phyloP scores from a whole-genome alignment of 2,888 invertebrate species.

The Drosophila atripex region DNA sequence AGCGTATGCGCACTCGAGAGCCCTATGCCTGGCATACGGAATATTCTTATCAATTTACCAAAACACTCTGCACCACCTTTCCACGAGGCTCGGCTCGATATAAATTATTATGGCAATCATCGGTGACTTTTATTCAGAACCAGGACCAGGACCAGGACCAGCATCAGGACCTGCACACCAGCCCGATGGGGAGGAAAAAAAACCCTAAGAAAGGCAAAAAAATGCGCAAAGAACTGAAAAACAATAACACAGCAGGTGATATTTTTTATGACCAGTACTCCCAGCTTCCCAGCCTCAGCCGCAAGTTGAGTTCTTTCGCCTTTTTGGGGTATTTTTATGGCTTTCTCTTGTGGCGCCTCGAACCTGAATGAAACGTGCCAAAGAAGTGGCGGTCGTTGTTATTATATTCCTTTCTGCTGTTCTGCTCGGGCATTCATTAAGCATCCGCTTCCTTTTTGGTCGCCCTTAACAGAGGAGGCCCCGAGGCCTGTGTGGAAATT shows the following conservation, averaged over 20 bases:
- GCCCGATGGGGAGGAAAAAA: conserved; percentile 20
- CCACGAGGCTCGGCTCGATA: conserved; percentile 43
- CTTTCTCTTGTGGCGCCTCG: conserved; percentile 37
- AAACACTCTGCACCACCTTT: conserved; percentile 26
- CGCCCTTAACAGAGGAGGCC: conserved; percentile 16
- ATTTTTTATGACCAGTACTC: conserved; percentile 64
- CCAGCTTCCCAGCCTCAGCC: conserved; percentile 6
- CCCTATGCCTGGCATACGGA: conserved; percentile 51
- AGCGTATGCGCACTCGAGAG: conserved; percentile 30
- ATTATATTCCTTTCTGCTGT: conserved; percentile 23
- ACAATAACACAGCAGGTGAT: conserved; percentile 76
- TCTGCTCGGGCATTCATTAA: conserved; percentile 55
- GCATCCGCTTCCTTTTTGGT: conserved; percentile 37
- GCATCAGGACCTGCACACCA: not conserved
- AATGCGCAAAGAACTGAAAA: conserved; percentile 38
- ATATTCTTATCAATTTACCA: conserved; percentile 71
- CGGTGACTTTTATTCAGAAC: conserved; percentile 74
- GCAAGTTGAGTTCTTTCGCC: conserved; percentile 11
- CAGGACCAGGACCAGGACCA: conserved; percentile 13
- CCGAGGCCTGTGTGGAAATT: conserved; percentile 36
- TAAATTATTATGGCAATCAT: conserved; percentile 77
- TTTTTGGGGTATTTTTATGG: conserved; percentile 55
- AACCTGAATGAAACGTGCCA: conserved; percentile 48
- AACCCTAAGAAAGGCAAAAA: conserved; percentile 27
- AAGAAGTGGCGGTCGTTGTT: conserved; percentile 29